These are phyloP conservation scores for Sphenopsis melanotis DNA, from an alignment of 2,797 vertebrate species.

Conservation along the genomic window DNA sequence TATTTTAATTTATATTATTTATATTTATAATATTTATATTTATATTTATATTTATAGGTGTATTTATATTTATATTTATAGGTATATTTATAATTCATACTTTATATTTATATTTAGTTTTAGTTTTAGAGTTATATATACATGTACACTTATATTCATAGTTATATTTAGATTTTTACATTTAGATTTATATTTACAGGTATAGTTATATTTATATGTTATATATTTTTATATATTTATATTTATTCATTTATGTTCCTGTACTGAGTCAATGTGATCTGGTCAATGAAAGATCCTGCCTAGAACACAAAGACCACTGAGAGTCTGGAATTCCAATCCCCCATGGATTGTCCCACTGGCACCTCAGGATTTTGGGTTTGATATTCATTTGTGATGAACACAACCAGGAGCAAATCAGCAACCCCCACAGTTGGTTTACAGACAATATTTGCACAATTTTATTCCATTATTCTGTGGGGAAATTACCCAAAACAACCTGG, in stretches of 20 bases:
- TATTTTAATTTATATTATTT: no score
- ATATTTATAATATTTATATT: no score
- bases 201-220: no score
- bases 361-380: neutral
- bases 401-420: neutral
- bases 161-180: no score
- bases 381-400: neutral
- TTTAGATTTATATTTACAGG: neutral
- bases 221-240: no score
- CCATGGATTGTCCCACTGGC: rapidly evolving
- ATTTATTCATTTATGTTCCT: neutral
- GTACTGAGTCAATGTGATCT: rapidly evolving
- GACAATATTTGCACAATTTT: neutral
- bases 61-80: no score
- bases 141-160: no score
- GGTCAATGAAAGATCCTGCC: neutral
- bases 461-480: neutral
- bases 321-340: neutral
- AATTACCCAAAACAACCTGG: neutral
- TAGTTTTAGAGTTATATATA: no score
- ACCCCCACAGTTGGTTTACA: rapidly evolving
- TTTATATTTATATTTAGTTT: no score
- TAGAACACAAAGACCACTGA: neutral
- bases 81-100: no score
- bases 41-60: no score